phyloP scores from a whole-genome alignment of 1,140 invertebrate genomes.

The Paraescarpia echinospica region DNA sequence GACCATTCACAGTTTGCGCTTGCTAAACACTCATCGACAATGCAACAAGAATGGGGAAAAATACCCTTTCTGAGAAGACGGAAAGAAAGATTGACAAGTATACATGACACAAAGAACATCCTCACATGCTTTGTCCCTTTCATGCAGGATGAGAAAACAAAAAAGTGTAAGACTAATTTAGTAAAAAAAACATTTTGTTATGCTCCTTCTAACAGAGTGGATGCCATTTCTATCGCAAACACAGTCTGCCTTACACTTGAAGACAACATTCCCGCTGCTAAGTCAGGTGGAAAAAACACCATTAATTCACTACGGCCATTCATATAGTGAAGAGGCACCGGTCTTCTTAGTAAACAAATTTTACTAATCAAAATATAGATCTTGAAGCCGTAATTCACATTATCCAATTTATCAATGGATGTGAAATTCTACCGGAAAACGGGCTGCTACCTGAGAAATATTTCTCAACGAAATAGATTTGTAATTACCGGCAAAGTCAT shows the following conservation, averaged over 20 bases:
- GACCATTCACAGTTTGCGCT: not conserved
- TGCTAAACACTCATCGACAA: not conserved
- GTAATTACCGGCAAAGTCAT: not conserved
- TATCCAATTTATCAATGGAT: not conserved
- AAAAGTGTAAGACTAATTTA: not conserved
- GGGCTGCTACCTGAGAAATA: not conserved
- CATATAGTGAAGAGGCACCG: too few relatives aligned
- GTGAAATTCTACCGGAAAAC: not conserved
- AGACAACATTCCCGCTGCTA: not conserved
- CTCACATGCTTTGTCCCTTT: not conserved
- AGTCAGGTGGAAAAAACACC: not conserved
- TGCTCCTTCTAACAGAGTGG: not conserved
- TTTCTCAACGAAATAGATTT: not conserved
- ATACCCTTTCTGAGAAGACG: not conserved
- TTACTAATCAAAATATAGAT: not conserved
- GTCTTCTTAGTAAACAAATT: not conserved
- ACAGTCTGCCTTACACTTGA: not conserved
- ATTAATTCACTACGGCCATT: not conserved
- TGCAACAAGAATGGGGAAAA: not conserved
- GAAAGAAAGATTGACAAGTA: not conserved
- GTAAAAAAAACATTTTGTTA: not conserved
- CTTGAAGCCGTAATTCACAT: not conserved
- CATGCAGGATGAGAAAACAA: not conserved
- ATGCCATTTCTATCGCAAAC: not conserved
- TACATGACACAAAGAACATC: not conserved